Conservation (phyloP, 2,797 vertebrate species). For the Hybognathus amarus region DNA sequence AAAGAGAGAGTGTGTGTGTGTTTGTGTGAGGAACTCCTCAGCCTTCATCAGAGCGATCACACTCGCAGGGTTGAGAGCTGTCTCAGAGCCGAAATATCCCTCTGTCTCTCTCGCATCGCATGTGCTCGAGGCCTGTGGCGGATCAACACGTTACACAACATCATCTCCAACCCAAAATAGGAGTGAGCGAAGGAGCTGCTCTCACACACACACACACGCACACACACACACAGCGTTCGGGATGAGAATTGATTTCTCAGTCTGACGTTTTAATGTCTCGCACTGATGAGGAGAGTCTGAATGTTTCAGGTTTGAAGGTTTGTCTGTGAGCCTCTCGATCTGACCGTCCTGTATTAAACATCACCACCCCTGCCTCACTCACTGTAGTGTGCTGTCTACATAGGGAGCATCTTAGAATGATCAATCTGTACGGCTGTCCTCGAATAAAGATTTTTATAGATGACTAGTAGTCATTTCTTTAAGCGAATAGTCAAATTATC, state of each 20-base stretch:
- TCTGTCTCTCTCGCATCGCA: background rate
- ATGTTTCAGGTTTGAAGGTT: background rate
- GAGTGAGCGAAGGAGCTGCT: background rate
- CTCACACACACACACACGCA: background rate
- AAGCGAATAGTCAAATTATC: too few species aligned
- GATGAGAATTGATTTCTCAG: background rate
- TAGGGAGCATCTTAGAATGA: background rate
- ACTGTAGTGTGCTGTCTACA: background rate
- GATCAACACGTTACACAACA: conserved; percentile 23
- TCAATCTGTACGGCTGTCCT: background rate
- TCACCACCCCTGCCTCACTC: background rate
- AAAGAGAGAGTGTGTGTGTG: too few species aligned
- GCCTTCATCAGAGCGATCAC: conserved; percentile 33
- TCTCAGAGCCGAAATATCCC: background rate
- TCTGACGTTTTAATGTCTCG: background rate
- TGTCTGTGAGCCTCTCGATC: background rate
- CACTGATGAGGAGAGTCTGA: background rate
- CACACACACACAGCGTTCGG: background rate
- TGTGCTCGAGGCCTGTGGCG: background rate
- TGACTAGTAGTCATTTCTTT: too few species aligned
- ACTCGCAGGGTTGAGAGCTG: conserved; percentile 39
- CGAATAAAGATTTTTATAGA: too few species aligned
- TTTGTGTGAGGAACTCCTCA: background rate
- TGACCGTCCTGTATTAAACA: background rate
- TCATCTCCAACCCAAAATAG: background rate